Conservation (phyloP, 2,888 invertebrate species). For the Nezara viridula region DNA sequence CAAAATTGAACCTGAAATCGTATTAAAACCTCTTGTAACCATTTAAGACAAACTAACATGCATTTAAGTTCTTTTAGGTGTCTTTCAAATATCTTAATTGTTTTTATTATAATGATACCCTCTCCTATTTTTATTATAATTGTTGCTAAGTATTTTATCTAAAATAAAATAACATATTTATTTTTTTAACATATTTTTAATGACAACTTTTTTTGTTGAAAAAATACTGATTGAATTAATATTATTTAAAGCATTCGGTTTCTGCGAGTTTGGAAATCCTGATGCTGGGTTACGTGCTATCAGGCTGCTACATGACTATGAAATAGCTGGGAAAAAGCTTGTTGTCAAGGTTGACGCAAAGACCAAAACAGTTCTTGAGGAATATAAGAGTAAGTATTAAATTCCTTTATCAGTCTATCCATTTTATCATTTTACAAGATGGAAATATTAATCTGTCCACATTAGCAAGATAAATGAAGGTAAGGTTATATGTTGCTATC, state of each 20-base stretch:
- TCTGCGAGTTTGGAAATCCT: slow-evolving; percentile 96
- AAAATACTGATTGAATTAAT: neutral
- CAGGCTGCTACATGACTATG: slow-evolving; percentile 90
- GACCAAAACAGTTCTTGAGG: slow-evolving; percentile 93
- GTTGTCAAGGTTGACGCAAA: slow-evolving; percentile 98
- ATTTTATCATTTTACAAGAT: slow-evolving; percentile 55
- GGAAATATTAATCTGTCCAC: slow-evolving; percentile 41
- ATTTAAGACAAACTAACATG: neutral
- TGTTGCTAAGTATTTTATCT: neutral
- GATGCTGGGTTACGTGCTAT: slow-evolving; percentile 96
- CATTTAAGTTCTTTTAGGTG: neutral
- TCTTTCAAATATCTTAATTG: neutral
- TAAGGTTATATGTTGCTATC: slow-evolving; percentile 47
- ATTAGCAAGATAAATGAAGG: slow-evolving; percentile 46
- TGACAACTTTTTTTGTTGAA: neutral
- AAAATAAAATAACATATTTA: neutral
- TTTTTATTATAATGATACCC: no score
- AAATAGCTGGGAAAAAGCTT: slow-evolving; percentile 92
- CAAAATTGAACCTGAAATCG: neutral
- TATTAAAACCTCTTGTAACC: neutral
- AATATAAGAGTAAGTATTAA: slow-evolving; percentile 82
- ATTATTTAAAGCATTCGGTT: slow-evolving; percentile 84
- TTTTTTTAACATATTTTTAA: neutral
- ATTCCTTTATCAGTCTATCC: neutral
- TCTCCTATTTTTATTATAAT: neutral